phyloP scores from a whole-genome alignment of 2,888 invertebrate genomes.

The Eucera pruinosa region DNA sequence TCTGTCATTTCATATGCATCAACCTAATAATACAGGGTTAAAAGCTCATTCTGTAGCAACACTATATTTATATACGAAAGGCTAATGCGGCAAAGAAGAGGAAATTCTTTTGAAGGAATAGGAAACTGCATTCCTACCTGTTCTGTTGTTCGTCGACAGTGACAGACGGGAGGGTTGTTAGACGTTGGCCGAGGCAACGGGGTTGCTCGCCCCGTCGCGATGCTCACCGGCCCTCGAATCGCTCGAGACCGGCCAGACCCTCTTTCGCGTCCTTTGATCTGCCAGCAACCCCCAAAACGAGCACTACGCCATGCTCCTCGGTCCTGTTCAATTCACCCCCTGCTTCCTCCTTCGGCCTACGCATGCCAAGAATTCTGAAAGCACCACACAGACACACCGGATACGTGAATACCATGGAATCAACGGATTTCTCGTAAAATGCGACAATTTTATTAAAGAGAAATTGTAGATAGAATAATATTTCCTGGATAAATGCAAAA shows the following conservation, averaged over 20 bases:
- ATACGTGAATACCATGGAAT: not conserved
- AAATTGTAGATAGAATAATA: not conserved
- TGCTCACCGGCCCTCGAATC: conserved; percentile 82
- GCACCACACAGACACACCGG: conserved; percentile 34
- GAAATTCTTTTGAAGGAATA: conserved; percentile 28
- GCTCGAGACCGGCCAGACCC: conserved; percentile 74
- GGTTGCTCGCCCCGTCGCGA: conserved; percentile 82
- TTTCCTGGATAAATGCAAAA: not conserved
- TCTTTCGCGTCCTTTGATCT: conserved; percentile 68
- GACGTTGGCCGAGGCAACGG: conserved; percentile 80
- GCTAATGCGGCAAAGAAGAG: not conserved
- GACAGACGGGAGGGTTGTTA: conserved; percentile 81
- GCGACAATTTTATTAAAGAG: not conserved
- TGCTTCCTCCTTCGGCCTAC: conserved; percentile 72
- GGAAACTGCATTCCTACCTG: conserved; percentile 74
- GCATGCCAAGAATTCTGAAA: conserved; percentile 79
- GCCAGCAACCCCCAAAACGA: conserved; percentile 59
- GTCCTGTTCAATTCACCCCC: conserved; percentile 65
- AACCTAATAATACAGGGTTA: too few relatives aligned
- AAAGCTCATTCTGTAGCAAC: not conserved
- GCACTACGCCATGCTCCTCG: conserved; percentile 64
- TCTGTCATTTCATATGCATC: too few relatives aligned
- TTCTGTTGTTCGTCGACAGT: conserved; percentile 83
- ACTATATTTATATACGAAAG: not conserved
- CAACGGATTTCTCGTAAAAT: not conserved